Evolutionary conservation across 2,113 vertebrate genomes (phyloP).

Genomic region (Charina bottae): DNA sequence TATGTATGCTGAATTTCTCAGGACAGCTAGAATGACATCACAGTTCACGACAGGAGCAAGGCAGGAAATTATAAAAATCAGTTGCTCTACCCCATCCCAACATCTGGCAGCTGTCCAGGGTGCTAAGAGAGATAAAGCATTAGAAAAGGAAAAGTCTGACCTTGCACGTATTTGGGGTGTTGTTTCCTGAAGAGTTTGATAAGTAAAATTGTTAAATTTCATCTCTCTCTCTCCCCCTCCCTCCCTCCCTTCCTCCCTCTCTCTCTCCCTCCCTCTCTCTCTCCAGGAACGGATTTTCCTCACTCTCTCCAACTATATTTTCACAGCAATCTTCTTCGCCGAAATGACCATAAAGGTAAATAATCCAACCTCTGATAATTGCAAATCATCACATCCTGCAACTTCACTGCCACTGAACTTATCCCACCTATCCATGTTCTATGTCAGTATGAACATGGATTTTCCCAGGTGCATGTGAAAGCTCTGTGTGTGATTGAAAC

Average conservation of each 20-base stretch:
- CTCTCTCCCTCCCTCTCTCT: conserved; percentile 13
- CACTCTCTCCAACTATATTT: conserved; percentile 96
- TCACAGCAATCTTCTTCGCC: conserved; percentile 94
- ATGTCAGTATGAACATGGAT: not conserved
- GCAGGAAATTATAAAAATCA: not conserved
- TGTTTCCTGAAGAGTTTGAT: conserved; percentile 17
- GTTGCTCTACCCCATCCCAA: not conserved
- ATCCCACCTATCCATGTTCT: not conserved
- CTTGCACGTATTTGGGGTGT: conserved; percentile 28
- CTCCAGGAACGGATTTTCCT: conserved; percentile 94
- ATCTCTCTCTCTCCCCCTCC: conserved; percentile 34
- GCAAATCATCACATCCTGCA: not conserved
- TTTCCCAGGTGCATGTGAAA: not conserved
- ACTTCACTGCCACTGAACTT: not conserved
- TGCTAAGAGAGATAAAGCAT: conserved; percentile 30
- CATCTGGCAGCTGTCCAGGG: conserved; percentile 49
- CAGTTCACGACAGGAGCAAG: not conserved
- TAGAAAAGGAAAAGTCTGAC: fast-evolving
- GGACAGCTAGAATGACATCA: not conserved
- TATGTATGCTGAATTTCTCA: not conserved
- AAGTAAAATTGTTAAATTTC: conserved; percentile 13
- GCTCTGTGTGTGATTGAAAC: not conserved
- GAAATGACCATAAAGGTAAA: conserved; percentile 98
- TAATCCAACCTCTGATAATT: not conserved
- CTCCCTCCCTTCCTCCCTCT: conserved; percentile 55